Conservation (phyloP, 1,140 invertebrate species). For the Hycleus cichorii region DNA sequence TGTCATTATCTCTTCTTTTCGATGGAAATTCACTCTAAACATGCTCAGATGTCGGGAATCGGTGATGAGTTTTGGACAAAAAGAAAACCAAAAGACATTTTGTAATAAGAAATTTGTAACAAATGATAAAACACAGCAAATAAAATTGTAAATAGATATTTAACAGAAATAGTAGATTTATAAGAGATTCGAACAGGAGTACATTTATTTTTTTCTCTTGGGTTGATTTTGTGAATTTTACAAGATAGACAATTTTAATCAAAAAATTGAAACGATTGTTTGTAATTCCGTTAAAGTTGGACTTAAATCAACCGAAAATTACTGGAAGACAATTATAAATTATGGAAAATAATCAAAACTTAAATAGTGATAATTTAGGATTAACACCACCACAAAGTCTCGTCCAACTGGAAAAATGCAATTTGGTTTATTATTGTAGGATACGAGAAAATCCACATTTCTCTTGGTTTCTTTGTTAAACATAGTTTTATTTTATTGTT, state of each 20-base stretch:
- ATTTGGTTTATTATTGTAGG: neutral
- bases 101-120: conserved; percentile 12
- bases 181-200: neutral
- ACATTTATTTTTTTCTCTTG: conserved; percentile 10
- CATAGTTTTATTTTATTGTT: neutral
- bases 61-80: neutral
- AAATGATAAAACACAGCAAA: conserved; percentile 12
- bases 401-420: conserved; percentile 2
- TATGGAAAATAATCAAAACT: too few relatives aligned
- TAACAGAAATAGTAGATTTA: neutral
- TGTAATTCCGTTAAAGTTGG: neutral
- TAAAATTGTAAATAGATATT: conserved; percentile 1
- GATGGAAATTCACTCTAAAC: neutral
- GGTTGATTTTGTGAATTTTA: conserved; percentile 1
- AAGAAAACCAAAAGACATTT: conserved; percentile 12
- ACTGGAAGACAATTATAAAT: conserved; percentile 7
- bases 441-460: too few relatives aligned
- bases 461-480: neutral
- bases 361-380: neutral
- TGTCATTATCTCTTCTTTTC: neutral
- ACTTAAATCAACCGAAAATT: neutral
- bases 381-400: conserved; percentile 1
- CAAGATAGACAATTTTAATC: too few relatives aligned
- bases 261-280: too few relatives aligned
- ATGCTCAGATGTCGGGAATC: neutral